These are phyloP conservation scores for Palythoa heliodiscus DNA, from an alignment of 92 coral and sea anemone genomes.

Conservation along the genomic window DNA sequence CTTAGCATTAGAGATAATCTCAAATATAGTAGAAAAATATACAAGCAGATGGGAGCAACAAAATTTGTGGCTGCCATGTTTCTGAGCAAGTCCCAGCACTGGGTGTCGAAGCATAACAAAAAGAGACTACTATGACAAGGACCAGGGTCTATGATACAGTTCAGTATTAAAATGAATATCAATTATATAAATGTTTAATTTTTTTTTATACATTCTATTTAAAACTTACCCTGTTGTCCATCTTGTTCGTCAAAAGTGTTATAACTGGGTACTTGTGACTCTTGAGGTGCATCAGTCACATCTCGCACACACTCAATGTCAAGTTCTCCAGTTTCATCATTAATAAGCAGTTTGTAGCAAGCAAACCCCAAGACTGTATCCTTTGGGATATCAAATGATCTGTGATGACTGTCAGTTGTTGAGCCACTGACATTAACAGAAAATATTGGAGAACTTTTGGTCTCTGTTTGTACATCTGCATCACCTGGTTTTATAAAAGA, in stretches of 20 bases:
- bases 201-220: too few species aligned
- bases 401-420: conserved; percentile 70
- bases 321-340: conserved; percentile 65
- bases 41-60: background rate
- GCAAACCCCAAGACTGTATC: conserved; percentile 85
- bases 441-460: conserved; percentile 50
- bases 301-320: conserved; percentile 67
- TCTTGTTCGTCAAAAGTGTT: conserved; percentile 71
- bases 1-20: background rate
- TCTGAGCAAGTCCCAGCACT: background rate
- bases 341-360: conserved; percentile 68
- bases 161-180: too few species aligned
- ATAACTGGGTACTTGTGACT: background rate
- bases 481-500: conserved; percentile 51
- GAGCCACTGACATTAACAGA: conserved; percentile 69
- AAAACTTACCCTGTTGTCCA: conserved; percentile 60
- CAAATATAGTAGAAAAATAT: too few species aligned
- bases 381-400: conserved; percentile 78
- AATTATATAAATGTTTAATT: too few species aligned
- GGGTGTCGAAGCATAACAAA: too few species aligned
- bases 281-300: conserved; percentile 66
- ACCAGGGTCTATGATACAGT: too few species aligned
- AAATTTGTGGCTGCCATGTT: background rate
- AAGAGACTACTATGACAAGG: too few species aligned
- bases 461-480: conserved; percentile 54